A percentile compares a stretch with the other conserved stretches of the same genome.
phyloP scores from a whole-genome alignment of 2,113 vertebrate genomes.

The Calyptomena viridis region DNA sequence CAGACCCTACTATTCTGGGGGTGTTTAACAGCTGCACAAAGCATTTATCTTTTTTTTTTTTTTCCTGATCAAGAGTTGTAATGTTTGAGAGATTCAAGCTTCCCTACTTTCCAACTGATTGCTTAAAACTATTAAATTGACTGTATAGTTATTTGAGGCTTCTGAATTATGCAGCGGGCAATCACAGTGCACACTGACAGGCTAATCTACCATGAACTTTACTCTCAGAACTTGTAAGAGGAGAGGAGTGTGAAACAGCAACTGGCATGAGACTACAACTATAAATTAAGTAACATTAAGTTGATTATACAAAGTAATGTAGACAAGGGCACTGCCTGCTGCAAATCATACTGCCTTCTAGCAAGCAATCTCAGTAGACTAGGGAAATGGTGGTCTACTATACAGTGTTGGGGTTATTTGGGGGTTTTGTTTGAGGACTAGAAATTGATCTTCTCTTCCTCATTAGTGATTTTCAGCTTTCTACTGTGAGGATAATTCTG shows the following conservation, averaged over 20 bases:
- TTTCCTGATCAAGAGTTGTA: not conserved
- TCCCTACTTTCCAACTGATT: not conserved
- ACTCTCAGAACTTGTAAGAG: not conserved
- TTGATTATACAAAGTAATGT: not conserved
- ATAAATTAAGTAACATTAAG: not conserved
- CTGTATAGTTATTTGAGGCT: fast-evolving
- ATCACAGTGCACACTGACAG: not conserved
- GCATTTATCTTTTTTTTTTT: not conserved
- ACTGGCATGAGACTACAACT: not conserved
- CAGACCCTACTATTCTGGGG: not conserved
- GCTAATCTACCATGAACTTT: not conserved
- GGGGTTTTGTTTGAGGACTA: not conserved
- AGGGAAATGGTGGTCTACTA: not conserved
- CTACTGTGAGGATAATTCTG: not conserved
- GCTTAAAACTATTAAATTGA: not conserved
- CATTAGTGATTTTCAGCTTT: not conserved
- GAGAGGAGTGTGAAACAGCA: not conserved
- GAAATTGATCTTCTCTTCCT: not conserved
- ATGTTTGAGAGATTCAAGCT: not conserved
- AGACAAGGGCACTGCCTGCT: not conserved
- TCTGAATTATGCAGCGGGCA: not conserved
- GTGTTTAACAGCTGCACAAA: not conserved
- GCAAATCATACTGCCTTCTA: not conserved
- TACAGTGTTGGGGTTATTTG: fast-evolving
- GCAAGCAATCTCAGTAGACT: not conserved